phyloP scores from a whole-genome alignment of 2,888 invertebrate species.

The Tromatobia lineatoria region DNA sequence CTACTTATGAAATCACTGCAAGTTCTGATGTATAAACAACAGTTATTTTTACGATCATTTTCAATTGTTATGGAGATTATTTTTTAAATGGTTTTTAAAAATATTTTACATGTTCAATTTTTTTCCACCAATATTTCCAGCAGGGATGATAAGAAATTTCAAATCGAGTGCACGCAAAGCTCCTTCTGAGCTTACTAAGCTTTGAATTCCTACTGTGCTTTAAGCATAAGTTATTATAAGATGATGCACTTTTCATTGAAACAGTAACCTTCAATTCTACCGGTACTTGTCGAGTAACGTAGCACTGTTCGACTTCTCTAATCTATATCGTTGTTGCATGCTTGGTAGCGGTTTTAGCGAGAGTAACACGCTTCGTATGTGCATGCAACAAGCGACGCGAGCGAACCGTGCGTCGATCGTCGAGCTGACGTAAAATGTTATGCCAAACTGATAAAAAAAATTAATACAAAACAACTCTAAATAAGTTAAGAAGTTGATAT shows the following conservation, averaged over 20 bases:
- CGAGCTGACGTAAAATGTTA: conserved; percentile 50
- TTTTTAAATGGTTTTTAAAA: background rate
- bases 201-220: conserved; percentile 62
- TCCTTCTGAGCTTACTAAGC: conserved; percentile 57
- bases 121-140: background rate
- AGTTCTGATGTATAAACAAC: background rate
- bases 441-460: background rate
- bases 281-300: conserved; percentile 58
- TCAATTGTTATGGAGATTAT: background rate
- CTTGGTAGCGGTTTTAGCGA: conserved; percentile 65
- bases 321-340: conserved; percentile 53
- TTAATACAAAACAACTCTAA: background rate
- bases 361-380: conserved; percentile 69
- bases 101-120: background rate
- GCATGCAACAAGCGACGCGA: conserved; percentile 70
- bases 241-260: background rate
- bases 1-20: no score
- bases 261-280: conserved; percentile 26
- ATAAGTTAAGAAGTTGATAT: background rate
- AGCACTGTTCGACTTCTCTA: conserved; percentile 48
- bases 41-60: background rate
- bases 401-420: conserved; percentile 66
- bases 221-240: conserved; percentile 34
- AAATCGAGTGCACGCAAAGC: conserved; percentile 62
- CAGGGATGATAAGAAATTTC: conserved; percentile 37